Conservation (phyloP, 2,113 vertebrate genomes). For the Pelecanoides urinatrix region DNA sequence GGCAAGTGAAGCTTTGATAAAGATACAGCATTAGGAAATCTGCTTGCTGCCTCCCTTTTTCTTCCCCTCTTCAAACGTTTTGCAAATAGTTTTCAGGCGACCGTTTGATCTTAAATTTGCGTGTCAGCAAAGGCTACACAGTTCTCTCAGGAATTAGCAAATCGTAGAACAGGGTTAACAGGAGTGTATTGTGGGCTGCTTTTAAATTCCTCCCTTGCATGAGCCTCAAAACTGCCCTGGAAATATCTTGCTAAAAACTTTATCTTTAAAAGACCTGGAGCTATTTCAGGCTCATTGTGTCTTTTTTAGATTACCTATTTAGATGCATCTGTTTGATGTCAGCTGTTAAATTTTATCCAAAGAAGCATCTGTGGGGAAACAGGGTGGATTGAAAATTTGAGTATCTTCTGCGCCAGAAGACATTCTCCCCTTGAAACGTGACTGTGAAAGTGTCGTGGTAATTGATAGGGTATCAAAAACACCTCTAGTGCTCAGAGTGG, state of each 20-base stretch:
- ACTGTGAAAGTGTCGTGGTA: background rate
- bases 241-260: constrained; percentile 33
- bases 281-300: background rate
- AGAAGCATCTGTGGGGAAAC: background rate
- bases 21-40: constrained; percentile 44
- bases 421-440: background rate
- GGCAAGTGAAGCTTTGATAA: constrained; percentile 48
- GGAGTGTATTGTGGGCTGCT: constrained; percentile 41
- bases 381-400: background rate
- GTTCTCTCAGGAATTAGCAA: constrained; percentile 43
- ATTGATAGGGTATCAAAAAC: background rate
- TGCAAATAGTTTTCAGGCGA: constrained; percentile 49
- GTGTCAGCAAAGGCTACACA: constrained; percentile 32
- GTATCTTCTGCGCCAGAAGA: background rate
- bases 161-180: constrained; percentile 59
- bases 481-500: background rate
- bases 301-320: constrained; percentile 10
- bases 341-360: background rate
- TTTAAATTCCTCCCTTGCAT: constrained; percentile 39
- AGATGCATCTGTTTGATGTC: constrained; percentile 53
- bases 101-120: constrained; percentile 57
- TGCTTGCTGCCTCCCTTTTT: constrained; percentile 45
- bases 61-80: constrained; percentile 59
- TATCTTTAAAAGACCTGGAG: constrained; percentile 38
- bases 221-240: constrained; percentile 24